Base-by-base conservation (phyloP, 1,140 invertebrate genomes). In the Galleria mellonella region DNA sequence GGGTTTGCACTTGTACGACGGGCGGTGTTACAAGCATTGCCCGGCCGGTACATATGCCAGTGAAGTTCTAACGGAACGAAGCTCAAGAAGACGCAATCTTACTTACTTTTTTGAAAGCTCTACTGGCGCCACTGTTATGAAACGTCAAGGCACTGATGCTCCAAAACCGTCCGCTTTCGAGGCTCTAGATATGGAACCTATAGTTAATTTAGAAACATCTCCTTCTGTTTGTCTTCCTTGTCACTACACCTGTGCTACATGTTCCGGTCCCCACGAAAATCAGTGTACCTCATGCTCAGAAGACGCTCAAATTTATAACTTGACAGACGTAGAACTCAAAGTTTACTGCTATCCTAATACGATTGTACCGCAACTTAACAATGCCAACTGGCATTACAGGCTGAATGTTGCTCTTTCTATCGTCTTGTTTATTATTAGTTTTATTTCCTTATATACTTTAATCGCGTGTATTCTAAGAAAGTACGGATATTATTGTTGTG, bases 1-100 rank as follows among this genome's bases (percentile, higher is more conserved):
- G 69, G 82, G 77, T 74, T 75, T 83, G 62, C 82, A 85, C 72
- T 83, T 85, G 63, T 83, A 74, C 82, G 69, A 71, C 60, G 82
- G 77, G 41, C 73, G 75, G 58, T 85, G 82, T 62, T 83, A 68
- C 68, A 51, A 53, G 28, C 65, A 48, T 57, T 85, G 82, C 52
- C 82, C 82, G 27, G 66, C 55, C 41, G 71, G 72, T 33, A 81
- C 77, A 8, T 85, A 81, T 57, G 72, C 77, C 52, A 77, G 70
- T 47, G 81, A 81, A 59, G 62, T 75, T 14, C 47, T 75, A n/a
- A 65, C 55, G 59, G 65, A 78, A 45, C 53, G 70, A 17, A 76
- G 66, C 48, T 83, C 78, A 36, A 75, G 82, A 52, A 69, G 77
- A 47, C 77, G 78, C 55, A 81, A 83, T 41, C 53, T 79, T 6